These are phyloP conservation scores for Pelobates cultripes DNA, from an alignment of 2,797 vertebrate species.

Conservation along the genomic window DNA sequence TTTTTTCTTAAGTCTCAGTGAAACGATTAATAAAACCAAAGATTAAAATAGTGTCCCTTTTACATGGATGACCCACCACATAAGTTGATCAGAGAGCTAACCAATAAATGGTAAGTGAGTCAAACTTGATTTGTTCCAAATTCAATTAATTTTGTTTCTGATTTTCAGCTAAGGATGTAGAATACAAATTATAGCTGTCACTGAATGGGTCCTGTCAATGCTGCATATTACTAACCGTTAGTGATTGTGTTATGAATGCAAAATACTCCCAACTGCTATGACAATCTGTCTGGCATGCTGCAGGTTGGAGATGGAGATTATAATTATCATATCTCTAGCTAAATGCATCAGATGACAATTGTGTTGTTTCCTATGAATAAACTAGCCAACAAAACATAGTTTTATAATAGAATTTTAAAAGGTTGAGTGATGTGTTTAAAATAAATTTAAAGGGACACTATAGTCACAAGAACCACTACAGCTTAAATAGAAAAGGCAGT, in stretches of 20 bases:
- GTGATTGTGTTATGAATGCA: background rate
- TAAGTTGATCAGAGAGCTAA: too few relatives aligned
- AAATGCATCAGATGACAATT: background rate
- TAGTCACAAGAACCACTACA: too few relatives aligned
- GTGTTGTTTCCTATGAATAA: background rate
- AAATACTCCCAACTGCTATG: background rate
- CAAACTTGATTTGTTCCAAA: background rate
- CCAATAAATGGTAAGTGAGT: too few relatives aligned
- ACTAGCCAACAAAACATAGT: background rate
- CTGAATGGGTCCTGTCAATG: background rate
- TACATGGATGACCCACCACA: too few relatives aligned
- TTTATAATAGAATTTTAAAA: background rate
- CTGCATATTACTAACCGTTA: background rate
- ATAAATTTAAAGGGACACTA: too few relatives aligned
- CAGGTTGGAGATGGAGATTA: background rate
- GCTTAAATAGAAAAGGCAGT: too few relatives aligned
- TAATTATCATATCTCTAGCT: background rate
- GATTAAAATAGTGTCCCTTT: too few relatives aligned
- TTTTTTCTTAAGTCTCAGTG: too few relatives aligned
- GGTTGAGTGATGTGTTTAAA: background rate
- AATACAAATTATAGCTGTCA: background rate
- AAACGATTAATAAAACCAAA: too few relatives aligned
- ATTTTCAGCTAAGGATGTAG: background rate
- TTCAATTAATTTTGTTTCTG: background rate
- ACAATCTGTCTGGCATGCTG: background rate